A percentile compares a stretch with the other conserved stretches of the same genome.
Conservation (phyloP, 2,797 vertebrate genomes). For the Octomys mimax region DNA sequence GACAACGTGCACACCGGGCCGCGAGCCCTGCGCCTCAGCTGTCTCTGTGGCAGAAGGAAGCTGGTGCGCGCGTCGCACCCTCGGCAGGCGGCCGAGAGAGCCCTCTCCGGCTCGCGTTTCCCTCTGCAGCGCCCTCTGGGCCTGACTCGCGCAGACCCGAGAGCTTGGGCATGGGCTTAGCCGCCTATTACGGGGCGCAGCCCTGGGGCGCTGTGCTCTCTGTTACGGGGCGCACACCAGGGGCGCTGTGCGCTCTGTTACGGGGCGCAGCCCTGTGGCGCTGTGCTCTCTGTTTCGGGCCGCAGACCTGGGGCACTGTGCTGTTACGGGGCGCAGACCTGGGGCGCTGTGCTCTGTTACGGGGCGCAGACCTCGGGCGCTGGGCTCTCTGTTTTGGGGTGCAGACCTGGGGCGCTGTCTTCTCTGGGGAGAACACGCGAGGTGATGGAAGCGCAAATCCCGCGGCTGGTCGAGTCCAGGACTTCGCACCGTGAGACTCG, state of each 20-base stretch:
- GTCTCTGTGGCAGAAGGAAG: constrained; percentile 14
- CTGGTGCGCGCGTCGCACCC: background rate
- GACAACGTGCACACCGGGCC: background rate
- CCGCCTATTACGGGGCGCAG: background rate
- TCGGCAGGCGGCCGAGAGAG: background rate
- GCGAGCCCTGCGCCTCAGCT: background rate
- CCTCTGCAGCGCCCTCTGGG: background rate
- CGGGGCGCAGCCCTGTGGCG: too few relatives aligned
- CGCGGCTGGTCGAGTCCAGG: background rate
- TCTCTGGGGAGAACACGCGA: background rate
- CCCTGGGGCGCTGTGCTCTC: too few relatives aligned
- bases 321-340: too few relatives aligned
- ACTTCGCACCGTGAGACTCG: background rate
- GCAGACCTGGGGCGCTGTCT: too few relatives aligned
- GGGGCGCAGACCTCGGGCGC: too few relatives aligned
- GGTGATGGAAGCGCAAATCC: background rate
- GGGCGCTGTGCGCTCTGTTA: background rate
- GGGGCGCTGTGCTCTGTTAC: too few relatives aligned
- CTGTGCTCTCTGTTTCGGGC: too few relatives aligned
- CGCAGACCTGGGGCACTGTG: too few relatives aligned
- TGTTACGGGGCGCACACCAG: too few relatives aligned
- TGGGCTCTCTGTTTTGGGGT: background rate
- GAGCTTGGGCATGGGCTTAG: background rate
- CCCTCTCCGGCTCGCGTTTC: background rate
- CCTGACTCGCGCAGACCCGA: background rate